These are phyloP conservation scores for Acanthoscelides obtectus DNA, from an alignment of 2,888 invertebrate species.

Conservation along the genomic window DNA sequence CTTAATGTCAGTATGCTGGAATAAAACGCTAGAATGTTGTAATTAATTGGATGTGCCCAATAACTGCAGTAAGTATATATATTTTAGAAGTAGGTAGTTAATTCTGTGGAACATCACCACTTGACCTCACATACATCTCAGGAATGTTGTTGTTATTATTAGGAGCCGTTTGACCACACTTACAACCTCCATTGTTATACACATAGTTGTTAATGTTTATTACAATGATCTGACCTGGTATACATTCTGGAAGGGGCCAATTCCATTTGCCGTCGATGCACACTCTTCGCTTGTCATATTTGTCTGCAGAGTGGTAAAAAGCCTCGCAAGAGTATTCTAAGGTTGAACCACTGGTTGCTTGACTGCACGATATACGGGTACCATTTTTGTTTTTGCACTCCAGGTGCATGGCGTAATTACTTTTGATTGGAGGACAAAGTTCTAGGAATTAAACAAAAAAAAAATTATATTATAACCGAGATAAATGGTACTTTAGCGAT, in stretches of 20 bases:
- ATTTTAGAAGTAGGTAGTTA: neutral
- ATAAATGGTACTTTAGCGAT: no score
- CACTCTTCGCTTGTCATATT: constrained; percentile 5
- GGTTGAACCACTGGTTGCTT: constrained; percentile 28
- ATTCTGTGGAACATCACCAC: neutral
- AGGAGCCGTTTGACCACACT: neutral
- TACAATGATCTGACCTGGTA: constrained; percentile 34
- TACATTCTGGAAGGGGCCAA: constrained; percentile 26
- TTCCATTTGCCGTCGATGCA: constrained; percentile 32
- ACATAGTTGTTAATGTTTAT: constrained; percentile 15
- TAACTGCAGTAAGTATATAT: no score
- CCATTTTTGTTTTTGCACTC: constrained; percentile 20
- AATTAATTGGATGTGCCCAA: no score
- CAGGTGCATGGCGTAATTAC: constrained; percentile 18
- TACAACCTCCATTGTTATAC: constrained; percentile 3
- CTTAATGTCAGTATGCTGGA: no score
- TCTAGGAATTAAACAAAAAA: constrained; percentile 21
- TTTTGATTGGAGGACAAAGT: constrained; percentile 21
- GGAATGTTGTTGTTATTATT: neutral
- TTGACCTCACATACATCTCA: neutral
- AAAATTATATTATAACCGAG: no score
- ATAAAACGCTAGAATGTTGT: no score
- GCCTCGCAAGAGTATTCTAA: constrained; percentile 30
- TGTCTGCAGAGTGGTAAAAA: constrained; percentile 29
- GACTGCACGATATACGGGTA: constrained; percentile 23